Base-by-base conservation (phyloP, 2,888 invertebrate genomes). In the Pseudeuparius sepicola region DNA sequence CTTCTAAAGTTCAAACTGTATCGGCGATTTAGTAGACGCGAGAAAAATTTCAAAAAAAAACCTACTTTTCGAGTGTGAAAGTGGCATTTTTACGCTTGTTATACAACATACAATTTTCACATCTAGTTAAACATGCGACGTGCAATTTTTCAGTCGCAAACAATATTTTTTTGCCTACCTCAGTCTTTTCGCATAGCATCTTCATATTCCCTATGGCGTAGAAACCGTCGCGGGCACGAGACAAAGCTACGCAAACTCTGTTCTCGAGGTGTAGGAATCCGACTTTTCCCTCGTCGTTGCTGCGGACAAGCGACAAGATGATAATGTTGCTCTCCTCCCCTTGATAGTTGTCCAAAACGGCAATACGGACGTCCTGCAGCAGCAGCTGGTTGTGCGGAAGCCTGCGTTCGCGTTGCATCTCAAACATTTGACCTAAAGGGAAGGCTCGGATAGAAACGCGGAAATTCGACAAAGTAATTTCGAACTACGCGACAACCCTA, bases 271-370 rank as follows among this genome's bases (percentile, higher is more conserved):
- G 60, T 5, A 86, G 61, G 56, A 84, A 86, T 0, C 85, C 86
- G 42, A 84, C 77, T 37, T 67, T 71, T 29, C 68, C 67, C 7
- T 72, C 66, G 25, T 59, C 55, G 60, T 84, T 85, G 53, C 78
- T 85, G 52, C 87, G 69, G 0, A 88, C 87, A 9, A 88, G 58
- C 1, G 86, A 85, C 39, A 88, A 59, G 44, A 88, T 66, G 32
- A 87, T 76, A 50, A 87, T 82, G 53, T 75, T 75, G 52, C 73
- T 78, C 64, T 85, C 86, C 52, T 84, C 78, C 6, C 20, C 20
- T 20, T 87, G 87, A 51, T 73, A 87, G 54, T 81, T 84, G 55
- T 87, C 86, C 2, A 87, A 76, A 1, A 75, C 74, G 0, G 74
- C 69, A 12, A 82, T 69, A 41, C 68, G 64, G 4, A 82, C 67